These are phyloP conservation scores for Colossoma macropomum DNA, from an alignment of 2,113 vertebrate genomes.

Conservation along the genomic window DNA sequence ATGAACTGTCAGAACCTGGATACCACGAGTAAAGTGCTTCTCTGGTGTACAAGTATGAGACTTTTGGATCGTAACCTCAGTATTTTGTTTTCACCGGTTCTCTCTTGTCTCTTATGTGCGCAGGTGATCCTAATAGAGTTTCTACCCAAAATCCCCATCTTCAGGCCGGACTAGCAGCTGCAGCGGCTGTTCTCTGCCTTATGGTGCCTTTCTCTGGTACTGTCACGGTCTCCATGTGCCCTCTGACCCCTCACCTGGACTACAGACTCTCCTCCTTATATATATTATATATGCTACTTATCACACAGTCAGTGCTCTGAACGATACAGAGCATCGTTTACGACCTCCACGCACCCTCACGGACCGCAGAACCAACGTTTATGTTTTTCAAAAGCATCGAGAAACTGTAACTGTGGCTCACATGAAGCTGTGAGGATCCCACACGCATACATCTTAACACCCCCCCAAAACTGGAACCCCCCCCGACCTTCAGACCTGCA, in stretches of 20 bases:
- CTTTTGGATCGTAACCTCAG: too few species aligned
- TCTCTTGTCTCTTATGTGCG: slow-evolving; percentile 53
- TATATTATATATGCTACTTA: slow-evolving; percentile 46
- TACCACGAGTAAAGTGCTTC: too few species aligned
- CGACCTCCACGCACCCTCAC: neutral
- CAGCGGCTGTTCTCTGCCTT: slow-evolving; percentile 81
- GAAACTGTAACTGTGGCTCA: neutral
- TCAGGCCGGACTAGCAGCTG: slow-evolving; percentile 93
- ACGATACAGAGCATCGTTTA: neutral
- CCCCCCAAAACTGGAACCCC: neutral
- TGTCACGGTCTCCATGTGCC: slow-evolving; percentile 24
- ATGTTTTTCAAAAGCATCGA: neutral
- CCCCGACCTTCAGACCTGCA: neutral
- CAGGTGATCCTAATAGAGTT: slow-evolving; percentile 99
- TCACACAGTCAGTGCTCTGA: slow-evolving; percentile 14
- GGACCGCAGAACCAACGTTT: neutral
- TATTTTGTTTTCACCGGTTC: slow-evolving; percentile 34
- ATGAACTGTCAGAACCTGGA: too few species aligned
- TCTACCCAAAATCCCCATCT: slow-evolving; percentile 99
- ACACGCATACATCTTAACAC: neutral
- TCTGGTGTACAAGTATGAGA: too few species aligned
- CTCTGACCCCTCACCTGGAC: neutral
- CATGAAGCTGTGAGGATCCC: neutral
- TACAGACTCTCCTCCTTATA: neutral
- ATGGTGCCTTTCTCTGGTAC: slow-evolving; percentile 86